phyloP scores from a whole-genome alignment of 2,888 invertebrate genomes.

The Caradrina kadenii region DNA sequence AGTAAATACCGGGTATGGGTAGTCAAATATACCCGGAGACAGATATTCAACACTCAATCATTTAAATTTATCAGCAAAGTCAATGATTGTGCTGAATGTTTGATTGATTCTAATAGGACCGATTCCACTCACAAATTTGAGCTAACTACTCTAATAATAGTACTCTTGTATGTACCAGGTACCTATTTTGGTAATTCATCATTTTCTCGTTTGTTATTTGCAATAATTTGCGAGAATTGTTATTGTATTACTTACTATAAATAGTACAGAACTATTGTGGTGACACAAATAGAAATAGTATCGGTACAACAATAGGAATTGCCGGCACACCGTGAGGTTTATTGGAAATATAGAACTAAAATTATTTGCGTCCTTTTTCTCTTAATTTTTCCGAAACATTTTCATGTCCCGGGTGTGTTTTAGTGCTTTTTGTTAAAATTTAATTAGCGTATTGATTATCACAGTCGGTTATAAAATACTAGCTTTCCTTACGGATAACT shows the following conservation, averaged over 20 bases:
- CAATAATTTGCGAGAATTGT: background rate
- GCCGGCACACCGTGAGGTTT: background rate
- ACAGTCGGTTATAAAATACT: too few species aligned
- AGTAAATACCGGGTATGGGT: too few species aligned
- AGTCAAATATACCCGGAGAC: background rate
- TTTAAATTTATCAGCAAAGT: background rate
- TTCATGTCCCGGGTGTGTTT: background rate
- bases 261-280: background rate
- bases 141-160: background rate
- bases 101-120: background rate
- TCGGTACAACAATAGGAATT: background rate
- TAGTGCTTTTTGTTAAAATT: too few species aligned
- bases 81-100: background rate
- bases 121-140: background rate
- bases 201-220: background rate
- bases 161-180: background rate
- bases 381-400: background rate
- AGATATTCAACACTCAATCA: background rate
- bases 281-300: conserved; percentile 5
- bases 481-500: too few species aligned
- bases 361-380: background rate
- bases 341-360: conserved; percentile 1
- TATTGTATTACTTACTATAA: background rate
- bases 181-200: background rate
- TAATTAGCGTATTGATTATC: too few species aligned